A percentile compares a stretch with the other conserved stretches of the same genome.
phyloP scores from a whole-genome alignment of 2,888 invertebrate genomes.

The Acanthoscelides obtectus region DNA sequence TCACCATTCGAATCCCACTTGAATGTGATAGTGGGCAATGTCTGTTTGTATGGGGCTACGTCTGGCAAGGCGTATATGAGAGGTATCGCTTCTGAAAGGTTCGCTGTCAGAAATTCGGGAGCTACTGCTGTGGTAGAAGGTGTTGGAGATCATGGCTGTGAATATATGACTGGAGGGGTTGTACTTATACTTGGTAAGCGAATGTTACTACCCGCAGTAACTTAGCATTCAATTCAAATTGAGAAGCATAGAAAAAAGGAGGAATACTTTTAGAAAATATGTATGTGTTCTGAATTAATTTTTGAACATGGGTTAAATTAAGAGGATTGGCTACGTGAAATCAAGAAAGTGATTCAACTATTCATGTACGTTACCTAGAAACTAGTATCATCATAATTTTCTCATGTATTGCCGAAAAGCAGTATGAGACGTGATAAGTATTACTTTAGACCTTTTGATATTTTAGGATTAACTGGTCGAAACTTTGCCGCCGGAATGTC shows the following conservation, averaged over 20 bases:
- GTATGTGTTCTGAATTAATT: too few relatives aligned
- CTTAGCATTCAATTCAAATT: too few relatives aligned
- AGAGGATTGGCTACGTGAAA: too few relatives aligned
- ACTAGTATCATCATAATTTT: too few relatives aligned
- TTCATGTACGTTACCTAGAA: too few relatives aligned
- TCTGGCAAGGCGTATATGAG: conserved; percentile 85
- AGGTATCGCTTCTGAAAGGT: conserved; percentile 94
- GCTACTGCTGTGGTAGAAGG: conserved; percentile 95
- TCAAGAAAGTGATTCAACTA: too few relatives aligned
- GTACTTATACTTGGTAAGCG: conserved; percentile 69
- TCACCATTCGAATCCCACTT: conserved; percentile 85
- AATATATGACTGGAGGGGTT: conserved; percentile 97
- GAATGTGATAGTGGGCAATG: conserved; percentile 97
- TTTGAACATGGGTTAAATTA: too few relatives aligned
- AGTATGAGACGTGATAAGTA: too few relatives aligned
- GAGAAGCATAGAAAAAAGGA: too few relatives aligned
- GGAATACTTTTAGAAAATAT: too few relatives aligned
- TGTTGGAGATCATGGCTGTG: conserved; percentile 98
- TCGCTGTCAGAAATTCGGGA: conserved; percentile 97
- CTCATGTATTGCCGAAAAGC: too few relatives aligned
- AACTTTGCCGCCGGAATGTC: conserved; percentile 99
- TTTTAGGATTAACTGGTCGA: conserved; percentile 80
- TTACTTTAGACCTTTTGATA: too few relatives aligned
- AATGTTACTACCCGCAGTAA: neutral
- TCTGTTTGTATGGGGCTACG: conserved; percentile 96